Percentiles rank a stretch among this genome's conserved stretches.
Evolutionary conservation across 2,113 vertebrate genomes (phyloP).

Genomic region (Oreocharis arfaki): DNA sequence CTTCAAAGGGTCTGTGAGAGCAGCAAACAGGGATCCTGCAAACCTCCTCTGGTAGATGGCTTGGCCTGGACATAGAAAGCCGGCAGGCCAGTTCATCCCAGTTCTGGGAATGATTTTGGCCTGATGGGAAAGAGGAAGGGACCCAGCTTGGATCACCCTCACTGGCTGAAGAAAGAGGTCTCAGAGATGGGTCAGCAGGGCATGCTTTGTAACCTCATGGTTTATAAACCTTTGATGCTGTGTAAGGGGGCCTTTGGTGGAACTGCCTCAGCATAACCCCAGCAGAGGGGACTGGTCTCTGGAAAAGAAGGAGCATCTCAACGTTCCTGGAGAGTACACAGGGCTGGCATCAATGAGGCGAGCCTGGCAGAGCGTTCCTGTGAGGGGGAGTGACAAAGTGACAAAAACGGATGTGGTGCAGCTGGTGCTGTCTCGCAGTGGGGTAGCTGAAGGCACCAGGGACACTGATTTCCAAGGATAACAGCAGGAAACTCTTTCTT

Average conservation of each 20-base stretch:
- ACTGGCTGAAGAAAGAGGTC: neutral
- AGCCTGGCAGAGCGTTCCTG: conserved; percentile 6
- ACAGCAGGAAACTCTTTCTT: neutral
- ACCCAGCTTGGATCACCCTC: neutral
- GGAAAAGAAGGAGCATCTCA: neutral
- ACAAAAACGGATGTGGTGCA: conserved; percentile 25
- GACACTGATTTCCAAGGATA: neutral
- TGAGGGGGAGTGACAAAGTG: conserved; percentile 36
- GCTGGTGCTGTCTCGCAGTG: conserved; percentile 14
- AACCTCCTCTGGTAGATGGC: neutral
- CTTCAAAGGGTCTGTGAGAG: neutral
- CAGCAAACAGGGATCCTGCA: neutral
- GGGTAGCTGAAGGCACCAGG: neutral
- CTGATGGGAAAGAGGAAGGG: neutral
- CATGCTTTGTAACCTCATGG: neutral
- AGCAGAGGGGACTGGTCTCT: neutral
- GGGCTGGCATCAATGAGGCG: neutral
- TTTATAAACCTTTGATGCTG: neutral
- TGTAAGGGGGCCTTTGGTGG: neutral
- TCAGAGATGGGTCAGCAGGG: neutral
- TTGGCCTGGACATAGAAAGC: neutral
- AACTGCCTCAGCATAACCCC: neutral
- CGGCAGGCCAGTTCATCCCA: neutral
- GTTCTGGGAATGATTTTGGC: neutral
- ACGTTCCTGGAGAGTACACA: neutral